Evolutionary conservation across 2,797 vertebrate genomes (phyloP), one percentile per base, ranked within the genome.

Genomic region (Phrynocephalus guinanensis): DNA sequence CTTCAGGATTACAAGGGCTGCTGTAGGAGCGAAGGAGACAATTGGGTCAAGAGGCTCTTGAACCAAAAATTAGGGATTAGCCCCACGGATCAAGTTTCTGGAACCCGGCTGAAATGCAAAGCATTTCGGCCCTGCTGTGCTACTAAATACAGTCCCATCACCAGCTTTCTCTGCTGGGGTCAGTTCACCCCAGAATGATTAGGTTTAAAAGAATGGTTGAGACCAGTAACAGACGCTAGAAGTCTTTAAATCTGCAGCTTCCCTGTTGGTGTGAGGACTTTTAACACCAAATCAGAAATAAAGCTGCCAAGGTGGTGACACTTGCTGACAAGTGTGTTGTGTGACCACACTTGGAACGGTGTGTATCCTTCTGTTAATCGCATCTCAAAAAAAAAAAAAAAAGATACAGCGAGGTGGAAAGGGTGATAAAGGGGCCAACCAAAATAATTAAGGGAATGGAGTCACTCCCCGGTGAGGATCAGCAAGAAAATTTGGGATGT

Each of bases 21-120:
- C 48, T 30, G 75, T 30, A 85, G 68, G 75, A 30, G 50, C 0
- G 44, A 56, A 79, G 44, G 66, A 33, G 78, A 52, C 66, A 70
- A 70, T 26, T 70, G 44, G 44, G 66, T 79, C 67, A 86, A 86
- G 76, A 86, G 63, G 20, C 63, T 70, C 3, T 79, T 79, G 52
- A 63, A 63, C 52, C 38, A 26, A 8, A 56, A 67, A 33, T 38
- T 66, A 28, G 28, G n/a, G 66, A 71, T 70, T 78, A 86, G 20
- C 20, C 50, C 38, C 56, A 52, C 0, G 16, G 66, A 70, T 86
- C 76, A 79, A 33, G 76, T 13, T 52, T 79, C 24, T n/a, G 33
- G 38, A 76, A 48, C 4, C 8, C 6, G 83, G 56, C 76, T 79
- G 66, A 70, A 79, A 79, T 6, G n/a, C 18, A 78, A 70, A 79